Evolutionary conservation across 2,797 vertebrate species (phyloP).

Genomic region (Okamejei kenojei): DNA sequence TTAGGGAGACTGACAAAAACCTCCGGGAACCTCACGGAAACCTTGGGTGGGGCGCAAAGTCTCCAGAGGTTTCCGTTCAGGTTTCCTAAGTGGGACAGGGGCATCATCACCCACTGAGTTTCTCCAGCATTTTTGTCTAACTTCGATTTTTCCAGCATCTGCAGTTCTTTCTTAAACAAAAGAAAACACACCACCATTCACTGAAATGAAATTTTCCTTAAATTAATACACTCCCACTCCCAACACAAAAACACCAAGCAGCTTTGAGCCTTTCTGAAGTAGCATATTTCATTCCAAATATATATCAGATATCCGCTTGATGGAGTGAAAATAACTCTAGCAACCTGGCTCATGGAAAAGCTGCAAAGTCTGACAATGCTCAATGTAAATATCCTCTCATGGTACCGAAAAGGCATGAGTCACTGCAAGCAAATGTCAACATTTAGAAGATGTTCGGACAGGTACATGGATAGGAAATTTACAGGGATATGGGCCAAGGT

Average conservation of each 20-base stretch:
- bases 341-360: neutral
- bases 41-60: too few species aligned
- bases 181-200: too few species aligned
- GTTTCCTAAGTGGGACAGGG: too few species aligned
- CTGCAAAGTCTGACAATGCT: neutral
- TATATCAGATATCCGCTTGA: neutral
- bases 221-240: neutral
- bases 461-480: too few species aligned
- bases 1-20: too few species aligned
- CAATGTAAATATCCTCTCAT: neutral
- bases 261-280: neutral
- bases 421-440: neutral
- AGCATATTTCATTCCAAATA: neutral
- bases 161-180: too few species aligned
- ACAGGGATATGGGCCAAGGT: too few species aligned
- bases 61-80: too few species aligned
- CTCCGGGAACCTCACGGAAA: too few species aligned
- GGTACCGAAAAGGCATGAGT: neutral
- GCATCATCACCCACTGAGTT: too few species aligned
- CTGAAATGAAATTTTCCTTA: neutral
- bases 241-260: neutral
- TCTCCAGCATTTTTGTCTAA: too few species aligned
- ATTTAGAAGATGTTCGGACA: too few species aligned
- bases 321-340: neutral
- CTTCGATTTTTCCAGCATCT: neutral